These are phyloP conservation scores for Aurelia sp. DNA, from an alignment of 30 jellyfish, hydroid and myxozoan species.

Conservation along the genomic window DNA sequence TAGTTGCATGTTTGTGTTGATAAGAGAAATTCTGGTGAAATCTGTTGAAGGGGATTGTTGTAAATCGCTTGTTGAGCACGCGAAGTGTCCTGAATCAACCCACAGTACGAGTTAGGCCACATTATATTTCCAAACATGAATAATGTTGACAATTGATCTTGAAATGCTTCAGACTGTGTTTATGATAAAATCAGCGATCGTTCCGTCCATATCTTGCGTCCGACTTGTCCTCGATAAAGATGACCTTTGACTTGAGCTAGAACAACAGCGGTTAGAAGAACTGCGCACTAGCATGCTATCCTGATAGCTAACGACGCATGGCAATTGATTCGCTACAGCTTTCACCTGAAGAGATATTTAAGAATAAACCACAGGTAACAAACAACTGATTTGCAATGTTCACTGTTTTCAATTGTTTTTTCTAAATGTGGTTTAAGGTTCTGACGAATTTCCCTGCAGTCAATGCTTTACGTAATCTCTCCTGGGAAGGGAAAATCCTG, in stretches of 20 bases:
- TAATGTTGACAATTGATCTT: neutral
- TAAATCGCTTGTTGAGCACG: slow-evolving; percentile 63
- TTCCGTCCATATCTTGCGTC: slow-evolving; percentile 37
- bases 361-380: slow-evolving; percentile 31
- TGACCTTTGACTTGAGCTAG: slow-evolving; percentile 73
- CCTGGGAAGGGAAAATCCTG: neutral
- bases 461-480: slow-evolving; percentile 8
- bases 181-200: neutral
- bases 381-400: slow-evolving; percentile 40
- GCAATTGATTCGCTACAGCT: slow-evolving; percentile 40
- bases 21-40: slow-evolving; percentile 58
- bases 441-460: slow-evolving; percentile 29
- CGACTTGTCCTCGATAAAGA: slow-evolving; percentile 28
- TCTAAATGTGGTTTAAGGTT: slow-evolving; percentile 34
- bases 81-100: slow-evolving; percentile 59
- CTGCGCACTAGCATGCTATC: slow-evolving; percentile 64
- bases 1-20: slow-evolving; percentile 68
- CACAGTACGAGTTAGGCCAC: slow-evolving; percentile 71
- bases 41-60: slow-evolving; percentile 71
- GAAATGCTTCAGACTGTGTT: neutral
- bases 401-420: slow-evolving; percentile 37
- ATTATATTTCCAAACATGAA: slow-evolving; percentile 45
- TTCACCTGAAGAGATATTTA: slow-evolving; percentile 24
- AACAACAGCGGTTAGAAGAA: slow-evolving; percentile 41
- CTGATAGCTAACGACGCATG: slow-evolving; percentile 66